phyloP scores from a whole-genome alignment of 2,113 vertebrate genomes.

The Chrysemys picta region DNA sequence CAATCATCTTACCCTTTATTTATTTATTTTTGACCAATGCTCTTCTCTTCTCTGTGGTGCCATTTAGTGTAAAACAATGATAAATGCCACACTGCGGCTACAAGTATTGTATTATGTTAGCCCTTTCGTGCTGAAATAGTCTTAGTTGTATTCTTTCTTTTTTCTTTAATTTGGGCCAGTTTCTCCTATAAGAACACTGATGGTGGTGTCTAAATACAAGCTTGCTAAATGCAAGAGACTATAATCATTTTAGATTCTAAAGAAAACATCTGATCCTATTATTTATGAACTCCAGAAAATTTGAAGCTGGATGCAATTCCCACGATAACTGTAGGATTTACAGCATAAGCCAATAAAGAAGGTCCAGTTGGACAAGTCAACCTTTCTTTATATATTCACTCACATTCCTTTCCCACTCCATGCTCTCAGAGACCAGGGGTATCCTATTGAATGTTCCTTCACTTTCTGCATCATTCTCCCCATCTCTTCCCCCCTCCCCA shows the following conservation, averaged over 20 bases:
- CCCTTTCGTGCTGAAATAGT: neutral
- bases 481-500: neutral
- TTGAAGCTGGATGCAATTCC: neutral
- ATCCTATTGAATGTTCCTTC: neutral
- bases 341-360: neutral
- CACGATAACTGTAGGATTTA: neutral
- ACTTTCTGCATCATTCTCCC: neutral
- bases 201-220: neutral
- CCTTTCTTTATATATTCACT: neutral
- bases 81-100: neutral
- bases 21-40: neutral
- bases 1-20: neutral
- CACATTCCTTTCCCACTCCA: neutral
- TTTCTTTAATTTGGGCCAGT: neutral
- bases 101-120: neutral
- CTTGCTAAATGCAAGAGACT: neutral
- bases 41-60: neutral
- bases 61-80: neutral
- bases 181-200: neutral
- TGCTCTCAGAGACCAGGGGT: fast-evolving
- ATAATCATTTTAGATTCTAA: neutral
- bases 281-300: neutral
- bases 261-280: neutral
- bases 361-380: neutral
- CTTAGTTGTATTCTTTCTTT: fast-evolving